Conservation (phyloP, 1,140 invertebrate genomes). For the Drosophila ananassae region DNA sequence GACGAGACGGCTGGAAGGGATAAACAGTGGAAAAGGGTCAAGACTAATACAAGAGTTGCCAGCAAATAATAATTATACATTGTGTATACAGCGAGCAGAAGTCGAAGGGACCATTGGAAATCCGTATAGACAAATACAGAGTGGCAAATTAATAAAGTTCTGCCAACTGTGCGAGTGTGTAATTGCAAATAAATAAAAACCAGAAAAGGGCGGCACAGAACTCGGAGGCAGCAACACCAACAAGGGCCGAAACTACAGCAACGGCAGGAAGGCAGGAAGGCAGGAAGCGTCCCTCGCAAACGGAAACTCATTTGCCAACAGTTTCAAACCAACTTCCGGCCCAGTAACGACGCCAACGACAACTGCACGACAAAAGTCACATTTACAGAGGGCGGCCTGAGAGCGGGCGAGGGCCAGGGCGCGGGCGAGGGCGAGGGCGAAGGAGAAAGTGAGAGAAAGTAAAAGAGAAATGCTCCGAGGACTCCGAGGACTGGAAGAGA, state of each 20-base stretch:
- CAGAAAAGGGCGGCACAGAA: conserved; percentile 2
- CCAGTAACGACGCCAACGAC: conserved; percentile 47
- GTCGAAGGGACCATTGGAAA: not conserved
- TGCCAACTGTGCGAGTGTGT: conserved; percentile 47
- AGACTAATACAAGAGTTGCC: not conserved
- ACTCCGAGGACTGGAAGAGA: too few relatives aligned
- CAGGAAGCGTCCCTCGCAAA: conserved; percentile 60
- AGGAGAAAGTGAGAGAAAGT: not conserved
- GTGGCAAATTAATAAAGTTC: conserved; percentile 64
- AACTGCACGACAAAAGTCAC: conserved; percentile 56
- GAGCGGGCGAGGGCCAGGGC: not conserved
- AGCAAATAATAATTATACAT: conserved; percentile 3
- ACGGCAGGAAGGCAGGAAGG: not conserved
- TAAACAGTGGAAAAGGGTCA: conserved; percentile 1
- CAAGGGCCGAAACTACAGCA: conserved; percentile 10
- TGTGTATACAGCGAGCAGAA: not conserved
- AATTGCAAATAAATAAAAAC: conserved; percentile 12
- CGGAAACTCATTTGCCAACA: conserved; percentile 72
- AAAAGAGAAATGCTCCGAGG: not conserved
- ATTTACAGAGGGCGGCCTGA: conserved; percentile 16
- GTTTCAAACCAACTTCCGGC: conserved; percentile 67
- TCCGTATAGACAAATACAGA: not conserved
- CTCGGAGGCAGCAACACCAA: too few relatives aligned
- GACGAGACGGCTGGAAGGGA: not conserved
- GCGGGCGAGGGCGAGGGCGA: too few relatives aligned